Evolutionary conservation across 2,113 vertebrate species (phyloP), one percentile per base, ranked within the genome.

Genomic region (Delphinus delphis): DNA sequence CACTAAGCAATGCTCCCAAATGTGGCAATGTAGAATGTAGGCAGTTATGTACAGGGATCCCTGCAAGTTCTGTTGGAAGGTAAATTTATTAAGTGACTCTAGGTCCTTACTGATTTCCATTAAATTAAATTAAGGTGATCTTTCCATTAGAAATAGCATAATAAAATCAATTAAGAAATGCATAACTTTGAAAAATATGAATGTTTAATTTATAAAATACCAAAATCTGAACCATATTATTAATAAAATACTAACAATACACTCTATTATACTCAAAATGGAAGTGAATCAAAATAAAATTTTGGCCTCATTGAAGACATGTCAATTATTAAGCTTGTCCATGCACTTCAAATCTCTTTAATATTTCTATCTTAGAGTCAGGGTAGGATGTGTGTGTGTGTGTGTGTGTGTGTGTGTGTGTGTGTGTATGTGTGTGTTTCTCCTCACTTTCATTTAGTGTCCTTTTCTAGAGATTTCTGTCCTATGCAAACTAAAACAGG

Each of bases 31-130:
- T 12, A 77, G 41, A 90, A n/a, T 23, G 13, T 6, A 83, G 23
- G 14, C 47, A 4, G 86, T 23, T 36, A 68, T 31, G 5, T 23
- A 74, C 21, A 68, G 10, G 36, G 36, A 65, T 62, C 21, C 71
- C 12, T 92, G 41, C 1, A 67, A 71, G 33, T 50, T 44, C 23
- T 20, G 6, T 25, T 71, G 12, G 36, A 91, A 85, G 73, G 18
- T n/a, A 77, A 91, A 80, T 65, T 68, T 84, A 84, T 36, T 53
- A 85, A 77, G 14, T 58, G 23, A 74, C 84, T 95, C 31, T 31
- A 81, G 31, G 93, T 96, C 83, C 25, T 74, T 73, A 77, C 21
- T 79, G 73, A 93, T 62, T 91, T 97, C 62, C 25, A 92, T 95
- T 71, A 87, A 80, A 92, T 95, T 71, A 87, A 84, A 92, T 92